Evolutionary conservation across 2,888 invertebrate genomes (phyloP).

Genomic region (Latrodectus elegans): DNA sequence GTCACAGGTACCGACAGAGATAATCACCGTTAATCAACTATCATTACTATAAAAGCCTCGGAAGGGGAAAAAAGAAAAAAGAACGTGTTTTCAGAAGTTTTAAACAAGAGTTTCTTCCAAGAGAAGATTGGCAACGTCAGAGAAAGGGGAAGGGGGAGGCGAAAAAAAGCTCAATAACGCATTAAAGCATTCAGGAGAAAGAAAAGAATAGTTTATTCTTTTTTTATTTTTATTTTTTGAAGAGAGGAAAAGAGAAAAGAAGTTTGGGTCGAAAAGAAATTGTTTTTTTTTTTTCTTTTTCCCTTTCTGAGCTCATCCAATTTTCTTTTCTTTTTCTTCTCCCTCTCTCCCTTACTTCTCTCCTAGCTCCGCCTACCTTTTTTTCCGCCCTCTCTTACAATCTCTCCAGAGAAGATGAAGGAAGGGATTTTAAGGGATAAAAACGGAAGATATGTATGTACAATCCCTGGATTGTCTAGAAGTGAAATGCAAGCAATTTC

Average conservation of each 20-base stretch:
- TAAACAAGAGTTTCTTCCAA: constrained; percentile 2
- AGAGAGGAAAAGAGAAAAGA: not conserved
- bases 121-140: not conserved
- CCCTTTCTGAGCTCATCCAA: not conserved
- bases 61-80: not conserved
- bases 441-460: not conserved
- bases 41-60: not conserved
- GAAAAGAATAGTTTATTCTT: not conserved
- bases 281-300: constrained; percentile 8
- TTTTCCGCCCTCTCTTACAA: not conserved
- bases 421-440: not conserved
- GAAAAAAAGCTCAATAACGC: constrained; percentile 19
- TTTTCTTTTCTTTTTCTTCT: not conserved
- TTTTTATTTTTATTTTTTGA: not conserved
- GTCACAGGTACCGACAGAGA: not conserved
- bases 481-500: too few species aligned
- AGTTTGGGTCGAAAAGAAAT: not conserved
- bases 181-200: constrained; percentile 16
- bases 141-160: not conserved
- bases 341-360: not conserved
- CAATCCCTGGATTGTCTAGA: too few species aligned
- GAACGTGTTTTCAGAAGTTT: not conserved
- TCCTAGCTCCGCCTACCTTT: not conserved
- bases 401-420: not conserved
- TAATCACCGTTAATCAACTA: not conserved